A percentile compares a stretch with the other conserved stretches of the same genome.
phyloP scores from a whole-genome alignment of 2,888 invertebrate species.

The Vanessa cardui region DNA sequence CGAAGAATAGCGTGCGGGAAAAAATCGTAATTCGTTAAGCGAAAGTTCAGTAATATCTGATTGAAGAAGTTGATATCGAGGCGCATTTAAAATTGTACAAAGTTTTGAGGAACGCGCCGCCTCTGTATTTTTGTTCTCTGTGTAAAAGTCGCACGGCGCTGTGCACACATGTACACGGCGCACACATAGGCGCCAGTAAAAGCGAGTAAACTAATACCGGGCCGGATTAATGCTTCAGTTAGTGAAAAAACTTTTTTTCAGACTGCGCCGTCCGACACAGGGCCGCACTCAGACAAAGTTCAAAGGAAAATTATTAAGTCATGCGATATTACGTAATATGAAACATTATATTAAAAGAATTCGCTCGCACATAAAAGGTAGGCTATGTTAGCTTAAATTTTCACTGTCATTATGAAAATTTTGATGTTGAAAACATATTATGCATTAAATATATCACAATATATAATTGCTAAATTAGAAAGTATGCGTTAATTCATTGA shows the following conservation, averaged over 20 bases:
- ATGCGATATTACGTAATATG: constrained; percentile 39
- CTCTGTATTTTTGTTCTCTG: constrained; percentile 66
- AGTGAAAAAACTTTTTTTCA: constrained; percentile 83
- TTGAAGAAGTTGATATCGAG: constrained; percentile 47
- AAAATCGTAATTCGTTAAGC: neutral
- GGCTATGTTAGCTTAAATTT: constrained; percentile 24
- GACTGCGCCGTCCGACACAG: constrained; percentile 79
- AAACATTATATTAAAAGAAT: constrained; percentile 39
- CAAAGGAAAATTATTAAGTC: constrained; percentile 43
- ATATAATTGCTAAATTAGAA: too few species aligned
- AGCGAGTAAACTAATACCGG: constrained; percentile 83
- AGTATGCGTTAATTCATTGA: too few species aligned
- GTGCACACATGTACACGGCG: constrained; percentile 64
- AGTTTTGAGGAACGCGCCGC: constrained; percentile 44
- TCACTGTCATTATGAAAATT: constrained; percentile 31
- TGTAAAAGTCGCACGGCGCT: constrained; percentile 74
- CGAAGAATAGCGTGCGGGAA: too few species aligned
- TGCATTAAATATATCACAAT: too few species aligned
- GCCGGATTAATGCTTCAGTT: constrained; percentile 83
- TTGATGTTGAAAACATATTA: neutral
- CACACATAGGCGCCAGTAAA: constrained; percentile 70
- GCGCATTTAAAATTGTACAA: constrained; percentile 41
- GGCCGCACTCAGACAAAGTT: constrained; percentile 59
- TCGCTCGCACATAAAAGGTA: constrained; percentile 25
- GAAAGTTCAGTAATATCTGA: constrained; percentile 35